A percentile compares a stretch with the other conserved stretches of the same genome.
These are phyloP conservation scores for Urechis unicinctus DNA, from an alignment of 2,888 invertebrate species.

Conservation along the genomic window DNA sequence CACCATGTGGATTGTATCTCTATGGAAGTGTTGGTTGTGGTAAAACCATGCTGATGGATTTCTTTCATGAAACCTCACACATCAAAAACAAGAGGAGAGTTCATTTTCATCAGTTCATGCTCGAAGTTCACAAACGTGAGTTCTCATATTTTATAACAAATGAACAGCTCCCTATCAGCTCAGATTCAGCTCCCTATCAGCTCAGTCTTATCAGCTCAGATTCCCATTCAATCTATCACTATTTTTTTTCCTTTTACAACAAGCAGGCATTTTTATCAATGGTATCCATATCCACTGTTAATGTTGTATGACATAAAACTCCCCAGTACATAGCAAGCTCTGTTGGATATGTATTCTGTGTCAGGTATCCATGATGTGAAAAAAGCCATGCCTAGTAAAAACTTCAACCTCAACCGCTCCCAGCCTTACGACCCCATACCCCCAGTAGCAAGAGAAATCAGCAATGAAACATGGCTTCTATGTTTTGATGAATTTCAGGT, in stretches of 20 bases:
- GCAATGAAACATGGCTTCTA: constrained; percentile 79
- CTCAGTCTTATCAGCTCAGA: no score
- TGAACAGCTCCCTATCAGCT: neutral
- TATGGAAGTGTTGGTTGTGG: constrained; percentile 57
- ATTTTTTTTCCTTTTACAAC: no score
- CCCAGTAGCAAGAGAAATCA: constrained; percentile 82
- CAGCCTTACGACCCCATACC: constrained; percentile 88
- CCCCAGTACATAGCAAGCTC: no score
- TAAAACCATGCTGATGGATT: constrained; percentile 98
- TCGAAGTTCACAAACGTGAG: constrained; percentile 71
- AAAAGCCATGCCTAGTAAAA: constrained; percentile 48
- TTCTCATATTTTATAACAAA: neutral
- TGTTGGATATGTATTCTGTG: no score
- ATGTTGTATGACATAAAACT: no score
- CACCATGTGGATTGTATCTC: constrained; percentile 40
- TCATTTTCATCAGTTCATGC: constrained; percentile 97
- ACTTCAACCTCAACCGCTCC: constrained; percentile 54
- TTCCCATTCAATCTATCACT: no score
- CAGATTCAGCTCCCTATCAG: no score
- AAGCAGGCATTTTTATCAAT: no score
- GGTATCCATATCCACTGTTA: no score
- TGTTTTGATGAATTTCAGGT: constrained; percentile 99
- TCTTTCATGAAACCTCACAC: constrained; percentile 79
- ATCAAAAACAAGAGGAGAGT: constrained; percentile 61
- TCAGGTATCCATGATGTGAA: constrained; percentile 64